Evolutionary conservation across 2,797 vertebrate species (phyloP), one percentile per base, ranked within the genome.

Genomic region (Rhyacichthys aspro): DNA sequence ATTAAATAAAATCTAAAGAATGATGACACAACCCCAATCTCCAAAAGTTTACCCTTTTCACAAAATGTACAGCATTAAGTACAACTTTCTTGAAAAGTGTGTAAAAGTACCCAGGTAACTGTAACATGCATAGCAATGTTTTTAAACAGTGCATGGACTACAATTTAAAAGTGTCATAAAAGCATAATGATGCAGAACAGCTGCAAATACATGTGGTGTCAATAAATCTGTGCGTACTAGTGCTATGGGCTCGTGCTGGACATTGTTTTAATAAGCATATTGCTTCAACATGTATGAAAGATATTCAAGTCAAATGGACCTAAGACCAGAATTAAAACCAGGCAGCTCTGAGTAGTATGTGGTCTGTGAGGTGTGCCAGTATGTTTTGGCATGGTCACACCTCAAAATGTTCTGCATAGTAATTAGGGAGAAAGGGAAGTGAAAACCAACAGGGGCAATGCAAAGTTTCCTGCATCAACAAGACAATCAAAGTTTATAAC

Each of bases 361-460:
- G n/a, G 3, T 49, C 11, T 9, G 11, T 11, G 14, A 37, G 7
- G 16, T n/a, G 3, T 14, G 7, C 5, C 6, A 8, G 7, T 37
- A 45, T 36, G 15, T 50, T 59, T 45, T 52, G 7, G 1, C 11
- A 36, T 8, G 7, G 55, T 43, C 55, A 1, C 23, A 3, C 9
- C n/a, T n/a, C n/a, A 14, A 66, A 74, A 67, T 11, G 7, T 8
- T 11, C 28, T 15, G 46, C 18, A 52, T 43, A 18, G 1, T 2
- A 37, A 2, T 44, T 59, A 54, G 9, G 32, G 5, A 47, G 1
- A 63, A 68, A 43, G 14, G 68, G 86, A 87, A 84, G 66, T 76
- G 78, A 78, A 71, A 80, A 39, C 10, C 14, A 46, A 72, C 41
- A 56, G 60, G 6, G 6, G 3, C 7, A 33, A 42, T 60, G 32